Base-by-base conservation (phyloP, 2,797 vertebrate genomes). In the Lithobates sylvaticus region DNA sequence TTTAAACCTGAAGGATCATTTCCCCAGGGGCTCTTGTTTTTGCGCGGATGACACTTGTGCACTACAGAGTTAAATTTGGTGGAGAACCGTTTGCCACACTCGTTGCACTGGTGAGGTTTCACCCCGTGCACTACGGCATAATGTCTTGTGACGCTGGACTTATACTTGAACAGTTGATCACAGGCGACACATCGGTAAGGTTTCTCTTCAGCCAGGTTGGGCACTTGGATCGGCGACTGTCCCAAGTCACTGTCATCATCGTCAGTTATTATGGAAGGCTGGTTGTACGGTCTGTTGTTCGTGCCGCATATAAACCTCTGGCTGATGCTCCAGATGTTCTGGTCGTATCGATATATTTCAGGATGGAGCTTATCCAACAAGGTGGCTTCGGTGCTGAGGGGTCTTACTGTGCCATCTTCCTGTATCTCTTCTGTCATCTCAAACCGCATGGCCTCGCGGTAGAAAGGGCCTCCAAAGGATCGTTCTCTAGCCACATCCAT, bases 291-390 rank as follows among this genome's bases (percentile, higher is more conserved):
- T 27, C 69, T 18, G 36, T 13, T 73, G 3, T 6, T 61, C 2
- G 68, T 29, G 13, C 69, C 29, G 5, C 79, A 81, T 61, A 81
- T 54, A 23, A 81, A 72, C 13, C 79, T 34, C 50, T 81, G 68
- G 23, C 79, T 81, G 68, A 81, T 73, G 69, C 79, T 81, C 79
- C 79, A 81, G 50, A 81, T 81, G 69, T 81, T 81, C 0, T 70
- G 79, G n/a, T 81, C 32, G 68, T 69, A 81, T 7, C 79, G 69
- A 36, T 72, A 73, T 9, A 61, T 47, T n/a, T 50, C 68, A 32
- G 69, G 13, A 10, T n/a, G 10, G 13, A 23, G 21, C 16, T 16
- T 61, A 58, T 61, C 69, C 34, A 58, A 5, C 12, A 54, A n/a
- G 16, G 69, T 27, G 1, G 68, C n/a, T 18, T 39, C 34, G 1